Evolutionary conservation across 2,888 invertebrate species (phyloP).

Genomic region (Diachrysia chrysitis): DNA sequence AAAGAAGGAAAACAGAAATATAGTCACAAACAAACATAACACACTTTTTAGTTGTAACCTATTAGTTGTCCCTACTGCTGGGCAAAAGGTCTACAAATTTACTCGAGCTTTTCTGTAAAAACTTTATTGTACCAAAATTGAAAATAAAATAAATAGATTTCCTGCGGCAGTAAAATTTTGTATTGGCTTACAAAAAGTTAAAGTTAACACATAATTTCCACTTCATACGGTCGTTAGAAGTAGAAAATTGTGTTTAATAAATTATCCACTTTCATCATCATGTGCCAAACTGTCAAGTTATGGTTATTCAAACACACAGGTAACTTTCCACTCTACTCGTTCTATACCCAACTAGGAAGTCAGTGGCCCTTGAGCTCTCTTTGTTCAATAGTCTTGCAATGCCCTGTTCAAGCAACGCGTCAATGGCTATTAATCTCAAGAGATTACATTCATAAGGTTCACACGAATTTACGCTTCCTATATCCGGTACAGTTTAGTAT

Average conservation of each 20-base stretch:
- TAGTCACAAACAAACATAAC: no score
- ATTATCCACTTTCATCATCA: not conserved
- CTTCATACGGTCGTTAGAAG: no score
- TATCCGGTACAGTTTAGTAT: conserved; percentile 30
- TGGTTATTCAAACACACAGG: not conserved
- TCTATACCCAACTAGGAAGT: conserved; percentile 41
- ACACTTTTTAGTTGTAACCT: no score
- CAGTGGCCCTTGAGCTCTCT: conserved; percentile 23
- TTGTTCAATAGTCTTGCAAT: not conserved
- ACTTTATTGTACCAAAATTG: no score
- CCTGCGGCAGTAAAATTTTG: no score
- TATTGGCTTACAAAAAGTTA: no score
- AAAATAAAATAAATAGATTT: no score
- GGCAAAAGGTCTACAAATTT: no score
- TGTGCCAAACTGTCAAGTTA: conserved; percentile 1
- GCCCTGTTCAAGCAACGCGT: not conserved
- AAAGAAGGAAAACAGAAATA: not conserved
- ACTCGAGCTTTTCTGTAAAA: no score
- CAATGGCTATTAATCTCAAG: conserved; percentile 35
- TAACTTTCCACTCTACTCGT: conserved; percentile 16
- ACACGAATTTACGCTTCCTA: conserved; percentile 17
- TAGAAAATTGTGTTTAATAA: not conserved
- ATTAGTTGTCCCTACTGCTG: no score
- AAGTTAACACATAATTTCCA: no score
- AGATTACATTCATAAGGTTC: conserved; percentile 34